Conservation (phyloP, 2,888 invertebrate species). For the Anoplius nigerrimus region DNA sequence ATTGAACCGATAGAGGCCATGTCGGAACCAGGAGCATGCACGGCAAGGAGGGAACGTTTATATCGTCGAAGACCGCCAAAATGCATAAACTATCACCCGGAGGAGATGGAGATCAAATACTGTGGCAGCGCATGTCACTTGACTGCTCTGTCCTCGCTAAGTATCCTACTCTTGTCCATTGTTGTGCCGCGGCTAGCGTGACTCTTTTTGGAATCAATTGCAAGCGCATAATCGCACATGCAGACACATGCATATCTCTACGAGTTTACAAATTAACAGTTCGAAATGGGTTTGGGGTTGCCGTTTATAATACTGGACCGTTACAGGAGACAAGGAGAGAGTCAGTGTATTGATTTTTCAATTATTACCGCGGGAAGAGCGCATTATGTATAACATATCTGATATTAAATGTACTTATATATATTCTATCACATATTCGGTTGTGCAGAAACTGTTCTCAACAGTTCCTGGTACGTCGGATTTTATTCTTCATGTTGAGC, state of each 20-base stretch:
- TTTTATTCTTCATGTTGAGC: conserved; percentile 24
- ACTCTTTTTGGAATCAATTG: conserved; percentile 35
- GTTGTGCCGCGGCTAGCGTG: conserved; percentile 45
- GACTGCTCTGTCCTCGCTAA: conserved; percentile 26
- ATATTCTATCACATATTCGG: conserved; percentile 43
- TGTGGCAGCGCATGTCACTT: conserved; percentile 63
- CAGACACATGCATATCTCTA: conserved; percentile 16
- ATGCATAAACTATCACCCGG: conserved; percentile 93
- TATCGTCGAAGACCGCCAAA: conserved; percentile 85
- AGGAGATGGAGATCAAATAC: conserved; percentile 78
- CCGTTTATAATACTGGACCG: conserved; percentile 53
- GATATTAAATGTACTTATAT: conserved; percentile 11
- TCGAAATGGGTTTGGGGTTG: conserved; percentile 55
- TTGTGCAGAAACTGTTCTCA: conserved; percentile 39
- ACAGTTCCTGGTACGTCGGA: conserved; percentile 35
- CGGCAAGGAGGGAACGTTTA: conserved; percentile 78
- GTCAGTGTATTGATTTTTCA: not conserved
- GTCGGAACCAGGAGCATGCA: conserved; percentile 70
- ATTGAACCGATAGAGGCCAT: conserved; percentile 81
- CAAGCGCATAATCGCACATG: not conserved
- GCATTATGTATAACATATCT: too few relatives aligned
- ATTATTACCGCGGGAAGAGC: not conserved
- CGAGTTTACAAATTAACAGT: conserved; percentile 47
- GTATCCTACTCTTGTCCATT: conserved; percentile 20
- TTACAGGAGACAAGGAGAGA: conserved; percentile 19